A percentile compares a stretch with the other conserved stretches of the same genome.
phyloP scores from a whole-genome alignment of 1,140 invertebrate species.

The Drosophila varians region DNA sequence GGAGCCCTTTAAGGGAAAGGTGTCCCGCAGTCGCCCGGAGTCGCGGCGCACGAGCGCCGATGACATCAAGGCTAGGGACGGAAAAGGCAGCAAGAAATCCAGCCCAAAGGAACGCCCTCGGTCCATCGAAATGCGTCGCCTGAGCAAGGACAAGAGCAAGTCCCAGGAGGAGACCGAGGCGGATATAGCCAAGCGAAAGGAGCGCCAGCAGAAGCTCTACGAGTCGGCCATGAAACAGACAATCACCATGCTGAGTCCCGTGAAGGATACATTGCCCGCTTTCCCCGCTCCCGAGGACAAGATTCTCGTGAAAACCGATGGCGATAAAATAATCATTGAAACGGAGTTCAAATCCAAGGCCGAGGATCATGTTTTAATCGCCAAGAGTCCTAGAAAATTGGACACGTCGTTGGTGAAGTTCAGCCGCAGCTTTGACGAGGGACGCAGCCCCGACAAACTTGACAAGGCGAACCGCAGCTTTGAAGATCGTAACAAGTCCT shows the following conservation, averaged over 20 bases:
- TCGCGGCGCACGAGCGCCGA: constrained; percentile 86
- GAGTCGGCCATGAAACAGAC: constrained; percentile 89
- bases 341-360: constrained; percentile 87
- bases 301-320: constrained; percentile 86
- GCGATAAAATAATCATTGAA: constrained; percentile 87
- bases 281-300: constrained; percentile 89
- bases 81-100: constrained; percentile 84
- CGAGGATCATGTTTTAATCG: constrained; percentile 88
- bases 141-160: constrained; percentile 87
- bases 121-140: constrained; percentile 87
- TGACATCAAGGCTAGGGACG: constrained; percentile 70
- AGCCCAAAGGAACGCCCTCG: constrained; percentile 87
- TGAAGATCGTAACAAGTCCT: constrained; percentile 86
- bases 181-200: constrained; percentile 88
- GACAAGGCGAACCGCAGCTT: constrained; percentile 86
- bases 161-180: constrained; percentile 88
- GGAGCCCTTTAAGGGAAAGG: constrained; percentile 81
- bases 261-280: constrained; percentile 87
- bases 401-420: constrained; percentile 88
- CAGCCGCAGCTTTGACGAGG: constrained; percentile 88
- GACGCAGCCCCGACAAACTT: constrained; percentile 84
- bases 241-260: constrained; percentile 88
- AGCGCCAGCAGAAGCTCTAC: constrained; percentile 88
- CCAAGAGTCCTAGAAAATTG: constrained; percentile 88
- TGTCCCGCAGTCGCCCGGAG: constrained; percentile 84